Conservation (phyloP, 2,888 invertebrate species). For the Nephrotoma appendiculata region DNA sequence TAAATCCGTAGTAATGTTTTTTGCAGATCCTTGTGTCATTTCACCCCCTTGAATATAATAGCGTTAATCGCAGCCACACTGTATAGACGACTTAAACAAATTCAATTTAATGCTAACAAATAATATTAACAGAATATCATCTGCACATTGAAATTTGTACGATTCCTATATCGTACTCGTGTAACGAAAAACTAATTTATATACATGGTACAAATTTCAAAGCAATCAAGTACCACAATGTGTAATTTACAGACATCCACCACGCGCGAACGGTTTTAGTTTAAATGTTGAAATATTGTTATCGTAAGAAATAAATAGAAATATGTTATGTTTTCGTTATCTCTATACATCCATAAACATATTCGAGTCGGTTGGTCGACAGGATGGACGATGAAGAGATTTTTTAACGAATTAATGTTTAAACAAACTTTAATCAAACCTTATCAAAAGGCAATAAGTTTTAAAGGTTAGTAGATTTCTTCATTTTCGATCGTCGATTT, state of each 20-base stretch:
- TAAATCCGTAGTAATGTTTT: too few species aligned
- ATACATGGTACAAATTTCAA: too few species aligned
- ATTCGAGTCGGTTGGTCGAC: not conserved
- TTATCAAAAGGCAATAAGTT: not conserved
- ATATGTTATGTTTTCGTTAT: not conserved
- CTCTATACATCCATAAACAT: not conserved
- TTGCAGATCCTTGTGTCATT: too few species aligned
- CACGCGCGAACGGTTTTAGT: not conserved
- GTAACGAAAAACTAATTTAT: not conserved
- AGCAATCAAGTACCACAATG: too few species aligned
- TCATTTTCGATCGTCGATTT: not conserved
- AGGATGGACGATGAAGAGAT: not conserved
- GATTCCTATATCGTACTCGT: not conserved
- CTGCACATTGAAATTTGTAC: not conserved
- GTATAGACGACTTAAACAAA: not conserved
- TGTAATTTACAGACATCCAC: not conserved
- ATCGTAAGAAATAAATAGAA: not conserved
- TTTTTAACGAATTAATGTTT: not conserved
- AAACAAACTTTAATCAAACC: not conserved
- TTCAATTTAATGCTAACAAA: not conserved
- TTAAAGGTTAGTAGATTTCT: not conserved
- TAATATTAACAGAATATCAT: not conserved
- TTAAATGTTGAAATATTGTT: not conserved
- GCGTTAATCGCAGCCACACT: too few species aligned
- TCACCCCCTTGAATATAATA: too few species aligned